Conservation (phyloP, 2,113 vertebrate species). For the Sinocyclocheilus grahami region DNA sequence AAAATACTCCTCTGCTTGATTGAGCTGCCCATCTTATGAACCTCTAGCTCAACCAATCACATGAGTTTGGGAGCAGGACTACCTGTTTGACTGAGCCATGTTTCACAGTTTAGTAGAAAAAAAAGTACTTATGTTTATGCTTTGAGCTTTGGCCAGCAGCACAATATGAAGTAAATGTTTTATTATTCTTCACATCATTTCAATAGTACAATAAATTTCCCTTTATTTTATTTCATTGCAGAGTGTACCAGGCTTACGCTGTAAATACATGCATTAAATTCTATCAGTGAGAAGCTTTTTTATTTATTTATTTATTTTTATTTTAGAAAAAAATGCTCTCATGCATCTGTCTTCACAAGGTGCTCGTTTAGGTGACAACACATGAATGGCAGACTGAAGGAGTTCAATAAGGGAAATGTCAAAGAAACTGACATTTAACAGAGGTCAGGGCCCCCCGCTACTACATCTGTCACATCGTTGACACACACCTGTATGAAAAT, state of each 20-base stretch:
- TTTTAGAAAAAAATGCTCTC: not conserved
- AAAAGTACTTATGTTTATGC: not conserved
- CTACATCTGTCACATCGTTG: not conserved
- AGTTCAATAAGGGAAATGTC: constrained; percentile 10
- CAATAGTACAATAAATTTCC: not conserved
- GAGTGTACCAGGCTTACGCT: not conserved
- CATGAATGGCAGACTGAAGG: not conserved
- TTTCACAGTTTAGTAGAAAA: not conserved
- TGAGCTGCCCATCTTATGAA: no score
- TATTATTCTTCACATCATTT: not conserved
- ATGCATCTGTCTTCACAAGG: not conserved
- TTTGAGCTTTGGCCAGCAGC: not conserved
- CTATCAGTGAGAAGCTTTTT: not conserved
- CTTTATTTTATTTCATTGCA: not conserved
- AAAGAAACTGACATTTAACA: constrained; percentile 8
- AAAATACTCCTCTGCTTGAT: no score
- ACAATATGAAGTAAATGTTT: not conserved
- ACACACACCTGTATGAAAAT: constrained; percentile 44
- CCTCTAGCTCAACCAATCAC: no score
- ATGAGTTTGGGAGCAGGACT: not conserved
- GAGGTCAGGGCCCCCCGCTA: not conserved
- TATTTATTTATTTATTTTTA: not conserved
- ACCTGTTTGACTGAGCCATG: not conserved
- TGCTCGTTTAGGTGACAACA: not conserved
- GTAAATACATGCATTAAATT: not conserved